Conservation (phyloP, 64 coral and sea anemone species). For the Montipora foliosa region DNA sequence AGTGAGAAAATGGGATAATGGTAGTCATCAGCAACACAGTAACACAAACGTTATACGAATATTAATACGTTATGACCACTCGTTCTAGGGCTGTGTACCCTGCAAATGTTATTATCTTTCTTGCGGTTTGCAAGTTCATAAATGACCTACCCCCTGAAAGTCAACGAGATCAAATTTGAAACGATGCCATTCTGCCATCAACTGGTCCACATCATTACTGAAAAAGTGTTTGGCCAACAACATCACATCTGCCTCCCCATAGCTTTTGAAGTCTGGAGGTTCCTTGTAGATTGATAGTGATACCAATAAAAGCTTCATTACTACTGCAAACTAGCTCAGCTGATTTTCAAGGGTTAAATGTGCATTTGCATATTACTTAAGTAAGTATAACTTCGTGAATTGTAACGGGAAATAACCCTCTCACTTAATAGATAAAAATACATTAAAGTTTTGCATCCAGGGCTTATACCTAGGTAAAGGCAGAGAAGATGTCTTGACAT, state of each 20-base stretch:
- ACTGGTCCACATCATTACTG: constrained; percentile 15
- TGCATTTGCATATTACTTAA: not conserved
- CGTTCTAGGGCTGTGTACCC: not conserved
- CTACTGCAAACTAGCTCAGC: not conserved
- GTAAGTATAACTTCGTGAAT: not conserved
- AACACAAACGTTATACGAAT: not conserved
- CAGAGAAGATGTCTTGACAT: constrained; percentile 26
- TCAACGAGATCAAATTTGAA: constrained; percentile 40
- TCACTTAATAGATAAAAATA: not conserved
- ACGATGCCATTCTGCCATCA: constrained; percentile 36
- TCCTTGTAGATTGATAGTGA: constrained; percentile 2
- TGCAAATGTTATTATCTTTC: not conserved
- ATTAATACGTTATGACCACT: too few species aligned
- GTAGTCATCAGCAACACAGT: not conserved
- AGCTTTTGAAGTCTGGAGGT: constrained; percentile 9
- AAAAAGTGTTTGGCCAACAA: constrained; percentile 34
- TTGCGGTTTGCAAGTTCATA: constrained; percentile 1
- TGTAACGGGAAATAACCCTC: not conserved
- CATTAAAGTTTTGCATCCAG: not conserved
- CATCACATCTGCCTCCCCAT: constrained; percentile 28
- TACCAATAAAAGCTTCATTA: not conserved
- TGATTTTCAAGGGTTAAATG: not conserved
- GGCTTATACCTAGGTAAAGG: constrained; percentile 3
- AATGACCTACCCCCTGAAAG: constrained; percentile 20
- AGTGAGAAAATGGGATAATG: not conserved